phyloP scores from a whole-genome alignment of 2,888 invertebrate species.

The Ditula angustiorana region DNA sequence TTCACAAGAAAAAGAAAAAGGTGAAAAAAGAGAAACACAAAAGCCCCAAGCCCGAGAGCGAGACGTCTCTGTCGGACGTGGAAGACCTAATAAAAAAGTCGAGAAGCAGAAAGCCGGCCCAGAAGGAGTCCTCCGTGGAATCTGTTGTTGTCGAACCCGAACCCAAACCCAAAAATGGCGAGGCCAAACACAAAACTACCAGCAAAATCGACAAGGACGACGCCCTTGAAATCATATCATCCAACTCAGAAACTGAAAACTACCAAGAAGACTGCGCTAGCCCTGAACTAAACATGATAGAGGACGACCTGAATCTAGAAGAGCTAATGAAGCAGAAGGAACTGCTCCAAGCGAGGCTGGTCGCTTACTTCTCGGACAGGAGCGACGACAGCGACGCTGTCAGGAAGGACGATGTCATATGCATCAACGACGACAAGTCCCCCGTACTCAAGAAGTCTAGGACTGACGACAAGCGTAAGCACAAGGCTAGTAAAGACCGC shows the following conservation, averaged over 20 bases:
- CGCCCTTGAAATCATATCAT: conserved; percentile 88
- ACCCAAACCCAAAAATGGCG: conserved; percentile 62
- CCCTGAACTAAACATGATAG: conserved; percentile 90
- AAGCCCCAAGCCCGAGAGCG: conserved; percentile 72
- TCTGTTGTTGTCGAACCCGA: conserved; percentile 44
- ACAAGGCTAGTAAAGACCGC: conserved; percentile 68
- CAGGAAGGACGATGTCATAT: conserved; percentile 76
- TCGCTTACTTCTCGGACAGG: conserved; percentile 90
- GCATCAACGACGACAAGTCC: conserved; percentile 72
- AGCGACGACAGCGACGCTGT: conserved; percentile 79
- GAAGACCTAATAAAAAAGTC: conserved; percentile 74
- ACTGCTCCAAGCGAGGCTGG: conserved; percentile 90
- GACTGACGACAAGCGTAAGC: conserved; percentile 58
- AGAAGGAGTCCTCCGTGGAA: conserved; percentile 49
- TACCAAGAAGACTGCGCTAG: conserved; percentile 88
- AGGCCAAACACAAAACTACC: conserved; percentile 45
- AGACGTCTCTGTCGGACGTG: conserved; percentile 73
- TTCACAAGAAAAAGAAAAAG: conserved; percentile 84
- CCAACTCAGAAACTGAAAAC: conserved; percentile 88
- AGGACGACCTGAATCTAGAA: conserved; percentile 94
- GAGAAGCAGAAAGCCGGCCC: conserved; percentile 58
- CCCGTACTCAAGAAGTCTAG: conserved; percentile 74
- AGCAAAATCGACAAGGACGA: conserved; percentile 50
- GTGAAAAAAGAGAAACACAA: conserved; percentile 84
- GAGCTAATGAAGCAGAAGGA: conserved; percentile 96